phyloP scores from a whole-genome alignment of 2,888 invertebrate genomes.

The Rhamnusium bicolor region DNA sequence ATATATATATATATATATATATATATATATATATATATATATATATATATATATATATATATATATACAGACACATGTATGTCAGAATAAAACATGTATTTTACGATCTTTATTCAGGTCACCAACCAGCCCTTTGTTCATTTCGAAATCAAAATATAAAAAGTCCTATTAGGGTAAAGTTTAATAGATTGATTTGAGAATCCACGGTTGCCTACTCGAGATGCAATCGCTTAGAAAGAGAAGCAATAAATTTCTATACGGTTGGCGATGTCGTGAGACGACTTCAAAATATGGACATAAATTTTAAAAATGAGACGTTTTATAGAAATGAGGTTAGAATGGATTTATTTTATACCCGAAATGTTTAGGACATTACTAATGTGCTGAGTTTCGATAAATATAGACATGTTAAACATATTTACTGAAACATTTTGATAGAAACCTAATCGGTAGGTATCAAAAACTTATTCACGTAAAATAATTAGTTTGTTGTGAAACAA shows the following conservation, averaged over 20 bases:
- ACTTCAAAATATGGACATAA: conserved; percentile 42
- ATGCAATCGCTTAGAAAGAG: conserved; percentile 54
- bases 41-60: too few relatives aligned
- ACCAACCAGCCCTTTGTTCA: conserved; percentile 41
- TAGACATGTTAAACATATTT: too few relatives aligned
- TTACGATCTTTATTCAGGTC: conserved; percentile 48
- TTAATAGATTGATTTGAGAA: conserved; percentile 53
- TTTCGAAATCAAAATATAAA: conserved; percentile 45
- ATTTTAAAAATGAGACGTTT: conserved; percentile 32
- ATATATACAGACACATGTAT: too few relatives aligned
- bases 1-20: too few relatives aligned
- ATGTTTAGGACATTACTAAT: conserved; percentile 6
- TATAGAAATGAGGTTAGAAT: conserved; percentile 30
- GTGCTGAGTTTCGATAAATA: background rate
- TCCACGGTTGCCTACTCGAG: conserved; percentile 45
- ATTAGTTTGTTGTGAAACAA: too few relatives aligned
- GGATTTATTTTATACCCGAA: conserved; percentile 24
- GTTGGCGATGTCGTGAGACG: conserved; percentile 56
- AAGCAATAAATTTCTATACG: conserved; percentile 63
- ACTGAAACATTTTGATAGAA: too few relatives aligned
- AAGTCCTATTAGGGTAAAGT: conserved; percentile 52
- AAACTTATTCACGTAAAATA: too few relatives aligned
- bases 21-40: too few relatives aligned
- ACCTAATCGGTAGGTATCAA: too few relatives aligned
- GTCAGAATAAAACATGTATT: conserved; percentile 17